Evolutionary conservation across 2,113 vertebrate genomes (phyloP).

Genomic region (Menura novaehollandiae): DNA sequence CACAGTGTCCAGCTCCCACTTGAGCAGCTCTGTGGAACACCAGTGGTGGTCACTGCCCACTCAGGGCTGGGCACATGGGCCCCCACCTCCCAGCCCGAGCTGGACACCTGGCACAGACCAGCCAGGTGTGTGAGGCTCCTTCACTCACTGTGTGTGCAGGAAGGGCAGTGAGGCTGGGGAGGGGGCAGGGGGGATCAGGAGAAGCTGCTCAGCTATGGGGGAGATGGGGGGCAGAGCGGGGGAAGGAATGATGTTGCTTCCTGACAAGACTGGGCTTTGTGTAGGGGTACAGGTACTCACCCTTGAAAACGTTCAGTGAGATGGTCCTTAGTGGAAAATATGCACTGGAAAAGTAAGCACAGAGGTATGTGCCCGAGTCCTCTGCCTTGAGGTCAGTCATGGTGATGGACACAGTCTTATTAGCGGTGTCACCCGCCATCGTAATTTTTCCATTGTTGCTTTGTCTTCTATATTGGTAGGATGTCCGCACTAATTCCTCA

Average conservation of each 20-base stretch:
- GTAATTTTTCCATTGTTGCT: rapidly evolving
- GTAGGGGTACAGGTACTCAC: slow-evolving; percentile 30
- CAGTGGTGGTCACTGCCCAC: background rate
- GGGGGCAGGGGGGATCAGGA: background rate
- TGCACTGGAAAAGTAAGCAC: rapidly evolving
- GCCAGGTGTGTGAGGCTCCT: background rate
- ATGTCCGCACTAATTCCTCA: rapidly evolving
- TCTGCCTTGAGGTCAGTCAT: slow-evolving; percentile 38
- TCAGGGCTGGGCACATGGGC: rapidly evolving
- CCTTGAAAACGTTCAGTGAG: slow-evolving; percentile 52
- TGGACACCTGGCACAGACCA: background rate
- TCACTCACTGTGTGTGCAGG: background rate
- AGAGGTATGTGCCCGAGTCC: slow-evolving; percentile 55
- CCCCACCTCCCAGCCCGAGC: rapidly evolving
- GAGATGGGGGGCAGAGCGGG: rapidly evolving
- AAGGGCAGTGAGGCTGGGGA: background rate
- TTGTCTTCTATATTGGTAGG: rapidly evolving
- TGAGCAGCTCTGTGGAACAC: background rate
- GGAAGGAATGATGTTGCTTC: background rate
- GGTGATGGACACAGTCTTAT: background rate
- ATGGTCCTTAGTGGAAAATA: background rate
- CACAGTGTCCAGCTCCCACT: background rate
- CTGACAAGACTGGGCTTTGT: background rate
- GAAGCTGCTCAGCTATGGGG: background rate
- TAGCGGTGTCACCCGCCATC: rapidly evolving